These are phyloP conservation scores for Frankliniella intonsa DNA, from an alignment of 2,888 invertebrate species.

Conservation along the genomic window DNA sequence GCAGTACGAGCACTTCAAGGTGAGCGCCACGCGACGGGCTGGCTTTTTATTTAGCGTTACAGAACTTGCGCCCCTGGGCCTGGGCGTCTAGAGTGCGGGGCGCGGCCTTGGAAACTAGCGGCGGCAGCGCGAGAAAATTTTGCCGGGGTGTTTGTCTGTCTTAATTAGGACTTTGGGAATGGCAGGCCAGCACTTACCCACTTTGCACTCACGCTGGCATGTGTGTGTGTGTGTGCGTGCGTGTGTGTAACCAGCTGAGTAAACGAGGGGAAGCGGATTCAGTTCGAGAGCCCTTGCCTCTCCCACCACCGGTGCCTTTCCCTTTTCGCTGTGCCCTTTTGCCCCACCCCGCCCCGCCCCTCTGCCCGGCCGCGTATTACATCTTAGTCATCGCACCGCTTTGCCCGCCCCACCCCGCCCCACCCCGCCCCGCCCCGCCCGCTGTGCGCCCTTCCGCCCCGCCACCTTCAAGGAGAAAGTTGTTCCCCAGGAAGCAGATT, in stretches of 20 bases:
- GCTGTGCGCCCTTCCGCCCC: too few relatives aligned
- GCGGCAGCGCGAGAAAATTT: not conserved
- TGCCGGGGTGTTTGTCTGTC: not conserved
- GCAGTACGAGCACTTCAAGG: slow-evolving; percentile 19
- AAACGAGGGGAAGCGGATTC: not conserved
- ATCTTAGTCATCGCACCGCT: too few relatives aligned
- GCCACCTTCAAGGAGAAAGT: too few relatives aligned
- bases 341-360: not conserved
- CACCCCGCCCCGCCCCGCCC: too few relatives aligned
- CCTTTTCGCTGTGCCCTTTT: not conserved
- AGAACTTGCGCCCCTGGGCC: too few relatives aligned
- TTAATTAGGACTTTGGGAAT: not conserved
- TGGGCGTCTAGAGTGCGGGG: too few relatives aligned
- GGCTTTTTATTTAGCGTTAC: too few relatives aligned
- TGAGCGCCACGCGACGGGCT: not conserved
- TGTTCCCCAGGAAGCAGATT: too few relatives aligned
- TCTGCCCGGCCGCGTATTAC: too few relatives aligned
- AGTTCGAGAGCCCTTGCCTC: not conserved
- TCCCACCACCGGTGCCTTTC: not conserved
- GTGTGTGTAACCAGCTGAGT: not conserved
- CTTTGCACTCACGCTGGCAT: not conserved
- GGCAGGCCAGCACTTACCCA: too few relatives aligned
- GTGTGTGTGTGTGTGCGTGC: not conserved
- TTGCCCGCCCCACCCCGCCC: too few relatives aligned
- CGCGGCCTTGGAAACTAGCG: not conserved